Evolutionary conservation across 2,888 invertebrate genomes (phyloP).

Genomic region (Ashinkailepas kermadecensis): DNA sequence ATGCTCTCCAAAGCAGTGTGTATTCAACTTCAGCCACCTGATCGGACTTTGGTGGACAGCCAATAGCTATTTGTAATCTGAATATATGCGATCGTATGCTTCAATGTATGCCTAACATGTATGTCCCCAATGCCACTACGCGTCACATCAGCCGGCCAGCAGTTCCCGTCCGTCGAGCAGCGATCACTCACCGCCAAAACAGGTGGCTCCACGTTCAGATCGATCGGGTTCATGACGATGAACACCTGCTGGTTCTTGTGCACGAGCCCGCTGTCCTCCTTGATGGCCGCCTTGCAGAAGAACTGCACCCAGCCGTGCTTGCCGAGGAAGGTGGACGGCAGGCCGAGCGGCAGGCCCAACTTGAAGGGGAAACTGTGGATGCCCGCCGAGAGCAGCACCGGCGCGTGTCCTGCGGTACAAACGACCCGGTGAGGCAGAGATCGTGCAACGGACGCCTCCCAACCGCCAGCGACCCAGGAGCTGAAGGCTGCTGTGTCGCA

Average conservation of each 20-base stretch:
- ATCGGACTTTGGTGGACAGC: no score
- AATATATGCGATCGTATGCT: no score
- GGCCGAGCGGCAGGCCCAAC: constrained; percentile 75
- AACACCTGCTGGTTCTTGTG: constrained; percentile 96
- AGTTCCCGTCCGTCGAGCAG: no score
- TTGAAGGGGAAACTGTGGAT: constrained; percentile 94
- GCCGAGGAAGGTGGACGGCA: constrained; percentile 86
- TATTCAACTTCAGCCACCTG: no score
- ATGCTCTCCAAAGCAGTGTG: no score
- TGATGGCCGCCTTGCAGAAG: constrained; percentile 61
- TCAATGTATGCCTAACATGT: no score
- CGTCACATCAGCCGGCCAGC: no score
- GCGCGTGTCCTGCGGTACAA: constrained; percentile 60
- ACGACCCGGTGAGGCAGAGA: not conserved
- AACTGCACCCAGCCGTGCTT: constrained; percentile 94
- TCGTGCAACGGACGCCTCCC: no score
- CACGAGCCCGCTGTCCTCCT: constrained; percentile 79
- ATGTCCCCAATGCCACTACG: no score
- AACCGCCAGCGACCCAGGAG: no score
- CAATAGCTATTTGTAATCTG: no score
- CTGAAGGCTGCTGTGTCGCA: no score
- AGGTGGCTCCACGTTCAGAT: constrained; percentile 80
- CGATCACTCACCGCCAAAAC: constrained; percentile 64
- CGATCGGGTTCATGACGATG: constrained; percentile 92
- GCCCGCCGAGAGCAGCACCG: constrained; percentile 77